Base-by-base conservation (phyloP, 2,888 invertebrate genomes). In the Xestia xanthographa region DNA sequence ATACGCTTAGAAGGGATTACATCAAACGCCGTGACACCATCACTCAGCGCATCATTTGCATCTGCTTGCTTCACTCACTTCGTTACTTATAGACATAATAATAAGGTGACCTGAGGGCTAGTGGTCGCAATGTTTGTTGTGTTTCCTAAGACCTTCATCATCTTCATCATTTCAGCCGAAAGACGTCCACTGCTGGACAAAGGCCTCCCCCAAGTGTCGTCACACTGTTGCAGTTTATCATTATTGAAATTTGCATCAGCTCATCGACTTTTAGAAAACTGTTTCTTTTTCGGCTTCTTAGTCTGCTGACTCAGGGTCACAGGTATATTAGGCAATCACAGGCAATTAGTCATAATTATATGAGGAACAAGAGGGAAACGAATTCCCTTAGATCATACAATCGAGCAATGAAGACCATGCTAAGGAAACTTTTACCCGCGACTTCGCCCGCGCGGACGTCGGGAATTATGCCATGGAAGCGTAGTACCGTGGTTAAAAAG, bases 11-110 rank as follows among this genome's bases (percentile, higher is more conserved):
- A 17, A 12, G 50, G 45, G 38, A 26, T 82, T 78, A 43, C 85
- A 70, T 85, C 83, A 68, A 66, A 20, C 66, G 50, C 83, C 77
- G 74, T 87, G 85, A 85, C 87, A 82, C 82, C 81, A 78, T 41
- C 80, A 80, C 75, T 48, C 12, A 26, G 22, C 26, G 66, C 75
- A 62, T 74, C 62, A 68, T 72, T 75, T 60, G 86, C 76, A 71
- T 65, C 69, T 58, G n/a, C 48, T 77, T 82, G 71, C 79, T 72
- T 75, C 69, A 77, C 38, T 77, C 17, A 56, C n/a, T 26, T 66
- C 8, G 26, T 77, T 80, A 84, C 69, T 66, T 66, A 66, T 66
- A 83, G 62, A 70, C 41, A n/a, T n/a, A n/a, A n/a, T n/a, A n/a
- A n/a, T n/a, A 4, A 56, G 29, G 17, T 77, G 26, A 34, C 66